Percentiles rank a stretch among this genome's conserved stretches.
phyloP scores from a whole-genome alignment of 2,797 vertebrate species.

The Notamacropus eugenii region DNA sequence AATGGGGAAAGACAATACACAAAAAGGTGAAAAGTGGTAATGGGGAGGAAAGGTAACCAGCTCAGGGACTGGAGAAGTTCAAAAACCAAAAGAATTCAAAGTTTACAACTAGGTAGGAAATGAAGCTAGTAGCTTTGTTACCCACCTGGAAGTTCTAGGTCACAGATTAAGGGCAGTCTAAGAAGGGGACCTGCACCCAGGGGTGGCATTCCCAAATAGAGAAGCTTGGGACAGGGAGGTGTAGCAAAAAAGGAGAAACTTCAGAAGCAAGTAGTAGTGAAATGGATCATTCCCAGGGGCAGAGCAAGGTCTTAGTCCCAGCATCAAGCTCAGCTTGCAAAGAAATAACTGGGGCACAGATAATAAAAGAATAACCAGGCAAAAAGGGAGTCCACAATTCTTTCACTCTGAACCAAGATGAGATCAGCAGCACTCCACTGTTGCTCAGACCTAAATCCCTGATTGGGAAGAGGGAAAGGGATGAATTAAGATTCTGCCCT shows the following conservation, averaged over 20 bases:
- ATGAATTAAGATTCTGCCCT: not conserved
- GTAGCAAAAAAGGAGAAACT: no score
- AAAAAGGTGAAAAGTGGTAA: not conserved
- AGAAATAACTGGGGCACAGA: not conserved
- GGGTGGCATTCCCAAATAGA: not conserved
- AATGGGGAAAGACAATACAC: not conserved
- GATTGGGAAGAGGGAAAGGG: not conserved
- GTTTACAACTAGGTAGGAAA: not conserved
- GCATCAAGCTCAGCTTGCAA: not conserved
- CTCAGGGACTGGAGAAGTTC: not conserved
- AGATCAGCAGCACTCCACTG: not conserved
- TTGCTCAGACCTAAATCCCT: not conserved
- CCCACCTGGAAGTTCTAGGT: not conserved
- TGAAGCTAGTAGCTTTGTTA: not conserved
- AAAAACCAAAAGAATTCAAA: not conserved
- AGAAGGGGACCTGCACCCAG: not conserved
- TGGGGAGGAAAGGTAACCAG: not conserved
- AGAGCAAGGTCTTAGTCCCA: not conserved
- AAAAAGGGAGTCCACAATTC: not conserved
- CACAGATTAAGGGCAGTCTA: not conserved
- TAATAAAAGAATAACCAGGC: not conserved
- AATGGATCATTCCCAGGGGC: no score
- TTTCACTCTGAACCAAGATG: not conserved
- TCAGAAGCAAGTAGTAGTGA: no score
- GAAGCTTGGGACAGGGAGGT: not conserved